Percentiles rank a stretch among this genome's conserved stretches.
phyloP scores from a whole-genome alignment of 2,888 invertebrate genomes.

The Drosophila colorata region DNA sequence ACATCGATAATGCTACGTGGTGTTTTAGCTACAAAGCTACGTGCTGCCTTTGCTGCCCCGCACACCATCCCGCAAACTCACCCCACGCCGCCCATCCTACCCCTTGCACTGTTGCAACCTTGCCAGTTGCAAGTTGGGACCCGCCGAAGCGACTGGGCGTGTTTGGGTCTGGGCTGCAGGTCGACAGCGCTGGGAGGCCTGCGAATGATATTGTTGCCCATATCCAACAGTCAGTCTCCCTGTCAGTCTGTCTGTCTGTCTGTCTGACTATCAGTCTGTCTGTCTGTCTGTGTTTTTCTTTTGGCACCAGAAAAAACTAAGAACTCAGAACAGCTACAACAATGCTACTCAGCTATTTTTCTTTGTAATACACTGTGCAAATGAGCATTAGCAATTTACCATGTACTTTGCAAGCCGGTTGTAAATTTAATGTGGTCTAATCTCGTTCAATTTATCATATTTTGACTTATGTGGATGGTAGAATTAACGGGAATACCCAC shows the following conservation, averaged over 20 bases:
- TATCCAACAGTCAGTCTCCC: conserved; percentile 29
- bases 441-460: too few relatives aligned
- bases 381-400: neutral
- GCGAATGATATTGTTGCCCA: conserved; percentile 62
- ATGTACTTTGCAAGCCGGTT: neutral
- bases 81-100: neutral
- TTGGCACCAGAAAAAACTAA: conserved; percentile 41
- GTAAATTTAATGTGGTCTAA: neutral
- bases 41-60: conserved; percentile 67
- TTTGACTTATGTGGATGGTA: neutral
- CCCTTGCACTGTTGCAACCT: conserved; percentile 19
- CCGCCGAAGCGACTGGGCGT: conserved; percentile 32
- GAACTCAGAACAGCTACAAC: conserved; percentile 28
- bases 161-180: neutral
- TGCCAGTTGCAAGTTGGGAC: conserved; percentile 10
- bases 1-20: conserved; percentile 85
- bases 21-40: conserved; percentile 76
- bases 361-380: conserved; percentile 42
- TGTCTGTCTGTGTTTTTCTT: conserved; percentile 27
- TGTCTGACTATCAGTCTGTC: neutral
- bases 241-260: conserved; percentile 23
- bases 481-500: neutral
- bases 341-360: conserved; percentile 46
- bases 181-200: conserved; percentile 6
- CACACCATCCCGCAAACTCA: neutral